Conservation (phyloP, 2,113 vertebrate species). For the Illadopsis cleaveri region DNA sequence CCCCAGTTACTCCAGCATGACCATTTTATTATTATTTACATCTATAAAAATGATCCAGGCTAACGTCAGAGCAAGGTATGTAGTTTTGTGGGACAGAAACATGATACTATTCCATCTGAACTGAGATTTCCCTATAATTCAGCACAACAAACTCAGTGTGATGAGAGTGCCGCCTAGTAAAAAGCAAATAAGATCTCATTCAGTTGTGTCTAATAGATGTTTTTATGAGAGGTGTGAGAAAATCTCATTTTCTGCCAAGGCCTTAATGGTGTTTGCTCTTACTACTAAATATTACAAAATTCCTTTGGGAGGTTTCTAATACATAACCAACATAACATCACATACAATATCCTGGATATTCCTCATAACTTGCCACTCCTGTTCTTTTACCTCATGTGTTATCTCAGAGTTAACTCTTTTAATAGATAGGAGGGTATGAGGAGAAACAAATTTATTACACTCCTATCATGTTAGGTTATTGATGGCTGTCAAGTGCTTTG, state of each 20-base stretch:
- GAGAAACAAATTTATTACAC: not conserved
- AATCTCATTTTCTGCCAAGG: not conserved
- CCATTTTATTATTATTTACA: not conserved
- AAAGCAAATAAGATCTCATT: not conserved
- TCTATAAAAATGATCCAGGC: not conserved
- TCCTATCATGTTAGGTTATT: not conserved
- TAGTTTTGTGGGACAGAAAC: not conserved
- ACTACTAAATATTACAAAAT: not conserved
- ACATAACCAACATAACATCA: not conserved
- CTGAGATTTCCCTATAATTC: not conserved
- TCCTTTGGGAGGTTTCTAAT: not conserved
- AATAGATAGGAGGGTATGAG: not conserved
- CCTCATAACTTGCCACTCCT: not conserved
- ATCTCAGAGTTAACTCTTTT: not conserved
- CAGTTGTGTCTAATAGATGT: not conserved
- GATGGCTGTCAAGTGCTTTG: not conserved
- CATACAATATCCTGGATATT: not conserved
- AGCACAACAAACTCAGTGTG: not conserved
- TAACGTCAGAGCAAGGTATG: not conserved
- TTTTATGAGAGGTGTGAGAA: constrained; percentile 1
- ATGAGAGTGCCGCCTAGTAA: not conserved
- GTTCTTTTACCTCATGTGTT: not conserved
- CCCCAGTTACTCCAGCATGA: not conserved
- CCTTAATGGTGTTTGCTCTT: not conserved
- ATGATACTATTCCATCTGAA: not conserved